Conservation (phyloP, 2,888 invertebrate species). For the Gari tellinella region DNA sequence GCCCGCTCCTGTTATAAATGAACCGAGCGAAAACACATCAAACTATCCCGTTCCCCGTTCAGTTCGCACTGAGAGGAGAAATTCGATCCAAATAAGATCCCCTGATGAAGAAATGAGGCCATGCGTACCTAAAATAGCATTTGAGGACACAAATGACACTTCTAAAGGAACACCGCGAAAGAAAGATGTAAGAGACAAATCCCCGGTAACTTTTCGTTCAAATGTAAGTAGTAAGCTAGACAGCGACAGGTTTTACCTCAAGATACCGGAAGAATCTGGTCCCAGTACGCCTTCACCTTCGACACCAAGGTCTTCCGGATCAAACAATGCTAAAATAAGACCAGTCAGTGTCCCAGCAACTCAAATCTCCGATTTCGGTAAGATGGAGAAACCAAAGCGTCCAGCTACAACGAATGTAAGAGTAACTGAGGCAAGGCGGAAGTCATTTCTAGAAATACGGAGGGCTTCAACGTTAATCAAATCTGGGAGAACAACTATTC, state of each 20-base stretch:
- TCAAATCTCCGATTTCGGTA: slow-evolving; percentile 15
- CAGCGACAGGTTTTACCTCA: too few relatives aligned
- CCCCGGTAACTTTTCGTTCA: too few relatives aligned
- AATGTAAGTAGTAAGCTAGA: too few relatives aligned
- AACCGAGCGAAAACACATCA: not conserved
- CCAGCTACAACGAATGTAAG: slow-evolving; percentile 9
- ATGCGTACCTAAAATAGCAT: too few relatives aligned
- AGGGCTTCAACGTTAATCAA: slow-evolving; percentile 31
- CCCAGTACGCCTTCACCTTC: not conserved
- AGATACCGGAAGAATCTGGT: too few relatives aligned
- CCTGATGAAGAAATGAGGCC: not conserved
- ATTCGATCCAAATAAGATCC: slow-evolving; percentile 1
- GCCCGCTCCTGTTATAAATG: not conserved
- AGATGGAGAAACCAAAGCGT: slow-evolving; percentile 7
- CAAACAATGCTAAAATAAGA: slow-evolving; percentile 3
- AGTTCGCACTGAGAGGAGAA: slow-evolving; percentile 11
- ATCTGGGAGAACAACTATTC: slow-evolving; percentile 52
- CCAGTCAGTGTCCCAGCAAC: slow-evolving; percentile 40
- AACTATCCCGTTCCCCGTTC: slow-evolving; percentile 9
- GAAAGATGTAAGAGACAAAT: too few relatives aligned
- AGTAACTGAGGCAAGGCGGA: slow-evolving; percentile 24
- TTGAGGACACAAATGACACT: too few relatives aligned
- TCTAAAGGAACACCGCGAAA: too few relatives aligned
- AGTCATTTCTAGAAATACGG: slow-evolving; percentile 26
- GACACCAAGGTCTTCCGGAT: not conserved